Evolutionary conservation across 2,797 vertebrate genomes (phyloP).

Genomic region (Propithecus deckenii): DNA sequence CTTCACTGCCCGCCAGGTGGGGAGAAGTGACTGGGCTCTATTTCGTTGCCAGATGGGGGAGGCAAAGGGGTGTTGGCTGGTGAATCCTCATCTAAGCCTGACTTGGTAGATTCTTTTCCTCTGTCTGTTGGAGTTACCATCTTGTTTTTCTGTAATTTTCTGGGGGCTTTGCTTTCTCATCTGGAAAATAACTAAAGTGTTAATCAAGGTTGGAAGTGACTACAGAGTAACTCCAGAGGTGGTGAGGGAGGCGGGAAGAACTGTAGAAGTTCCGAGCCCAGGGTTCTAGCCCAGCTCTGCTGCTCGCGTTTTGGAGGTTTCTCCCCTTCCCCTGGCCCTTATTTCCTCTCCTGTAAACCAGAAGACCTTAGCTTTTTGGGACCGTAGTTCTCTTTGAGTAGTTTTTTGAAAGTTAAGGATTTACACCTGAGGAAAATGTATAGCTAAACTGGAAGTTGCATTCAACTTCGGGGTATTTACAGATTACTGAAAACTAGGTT

Average conservation of each 20-base stretch:
- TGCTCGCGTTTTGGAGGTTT: not conserved
- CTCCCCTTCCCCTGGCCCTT: not conserved
- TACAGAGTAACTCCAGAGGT: too few species aligned
- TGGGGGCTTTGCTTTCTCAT: not conserved
- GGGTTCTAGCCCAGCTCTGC: not conserved
- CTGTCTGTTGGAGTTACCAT: not conserved
- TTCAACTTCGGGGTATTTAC: not conserved
- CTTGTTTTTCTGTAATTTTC: not conserved
- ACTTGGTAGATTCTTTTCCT: not conserved
- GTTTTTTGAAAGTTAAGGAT: not conserved
- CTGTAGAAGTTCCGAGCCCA: not conserved
- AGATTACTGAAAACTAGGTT: not conserved
- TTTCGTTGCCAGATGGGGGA: not conserved
- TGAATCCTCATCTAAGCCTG: not conserved
- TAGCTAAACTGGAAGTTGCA: not conserved
- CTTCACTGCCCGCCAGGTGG: not conserved
- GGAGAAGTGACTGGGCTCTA: not conserved
- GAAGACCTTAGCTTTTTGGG: not conserved
- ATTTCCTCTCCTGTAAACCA: not conserved
- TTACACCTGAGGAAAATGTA: not conserved
- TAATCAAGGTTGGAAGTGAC: not conserved
- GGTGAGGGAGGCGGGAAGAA: not conserved
- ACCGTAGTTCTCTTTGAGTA: not conserved
- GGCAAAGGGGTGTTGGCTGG: not conserved
- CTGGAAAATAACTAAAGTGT: not conserved